A percentile compares a stretch with the other conserved stretches of the same genome.
phyloP scores from a whole-genome alignment of 1,140 invertebrate species.

The Meteorus sp. region DNA sequence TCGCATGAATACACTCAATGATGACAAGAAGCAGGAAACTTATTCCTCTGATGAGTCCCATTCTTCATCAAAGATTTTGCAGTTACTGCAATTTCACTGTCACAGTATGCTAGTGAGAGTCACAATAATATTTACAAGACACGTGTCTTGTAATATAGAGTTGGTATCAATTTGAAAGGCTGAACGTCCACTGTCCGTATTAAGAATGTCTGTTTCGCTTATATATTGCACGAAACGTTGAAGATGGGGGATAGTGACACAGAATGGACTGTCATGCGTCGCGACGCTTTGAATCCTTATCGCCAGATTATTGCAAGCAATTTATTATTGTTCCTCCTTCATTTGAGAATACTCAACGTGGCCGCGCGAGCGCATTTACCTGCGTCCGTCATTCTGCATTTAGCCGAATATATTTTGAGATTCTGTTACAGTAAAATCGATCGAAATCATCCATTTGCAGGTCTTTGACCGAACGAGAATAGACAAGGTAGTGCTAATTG shows the following conservation, averaged over 20 bases:
- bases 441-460: not conserved
- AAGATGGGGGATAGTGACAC: slow-evolving; percentile 13
- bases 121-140: not conserved
- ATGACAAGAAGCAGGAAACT: not conserved
- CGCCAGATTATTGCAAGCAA: not conserved
- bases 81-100: slow-evolving; percentile 31
- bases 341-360: not conserved
- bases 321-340: not conserved
- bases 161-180: slow-evolving; percentile 27
- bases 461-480: slow-evolving; percentile 4
- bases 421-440: not conserved
- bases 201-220: slow-evolving; percentile 26
- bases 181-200: slow-evolving; percentile 27
- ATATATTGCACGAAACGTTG: slow-evolving; percentile 24
- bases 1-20: not conserved
- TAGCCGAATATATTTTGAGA: slow-evolving; percentile 9
- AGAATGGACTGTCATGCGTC: slow-evolving; percentile 8
- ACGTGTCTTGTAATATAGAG: not conserved
- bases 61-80: not conserved
- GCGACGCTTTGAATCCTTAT: slow-evolving; percentile 21
- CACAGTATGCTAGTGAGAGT: not conserved
- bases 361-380: not conserved
- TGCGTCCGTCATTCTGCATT: not conserved
- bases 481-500: not conserved
- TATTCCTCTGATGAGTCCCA: not conserved